These are phyloP conservation scores for Meleagris gallopavo DNA, from an alignment of 2,113 vertebrate species.

Conservation along the genomic window DNA sequence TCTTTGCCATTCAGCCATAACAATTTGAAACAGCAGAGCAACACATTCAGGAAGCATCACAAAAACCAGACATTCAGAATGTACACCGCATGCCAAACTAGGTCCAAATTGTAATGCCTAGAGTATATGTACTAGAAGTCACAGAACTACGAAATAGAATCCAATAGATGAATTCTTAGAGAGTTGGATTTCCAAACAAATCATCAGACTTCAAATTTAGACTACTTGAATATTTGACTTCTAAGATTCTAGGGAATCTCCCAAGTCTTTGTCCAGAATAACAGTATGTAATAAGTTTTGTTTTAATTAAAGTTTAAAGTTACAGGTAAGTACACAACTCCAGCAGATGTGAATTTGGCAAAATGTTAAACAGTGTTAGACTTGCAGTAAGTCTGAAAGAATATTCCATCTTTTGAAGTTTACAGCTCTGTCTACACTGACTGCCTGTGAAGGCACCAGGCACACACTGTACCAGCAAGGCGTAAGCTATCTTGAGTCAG, in stretches of 20 bases:
- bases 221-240: neutral
- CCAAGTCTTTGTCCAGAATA: neutral
- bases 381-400: neutral
- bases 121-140: neutral
- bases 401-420: neutral
- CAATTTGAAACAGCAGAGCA: neutral
- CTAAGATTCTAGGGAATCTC: neutral
- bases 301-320: neutral
- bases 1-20: neutral
- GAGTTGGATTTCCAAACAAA: neutral
- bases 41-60: neutral
- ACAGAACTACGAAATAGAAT: neutral
- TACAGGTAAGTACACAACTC: neutral
- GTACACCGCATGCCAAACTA: neutral
- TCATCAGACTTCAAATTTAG: neutral
- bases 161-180: neutral
- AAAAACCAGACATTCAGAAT: neutral
- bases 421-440: neutral
- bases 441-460: neutral
- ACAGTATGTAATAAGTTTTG: neutral
- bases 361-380: neutral
- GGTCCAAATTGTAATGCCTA: neutral
- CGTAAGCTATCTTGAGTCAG: neutral
- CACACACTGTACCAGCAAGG: neutral
- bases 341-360: neutral